Base-by-base conservation (phyloP, 2,113 vertebrate species). In the Catharus fuscescens region DNA sequence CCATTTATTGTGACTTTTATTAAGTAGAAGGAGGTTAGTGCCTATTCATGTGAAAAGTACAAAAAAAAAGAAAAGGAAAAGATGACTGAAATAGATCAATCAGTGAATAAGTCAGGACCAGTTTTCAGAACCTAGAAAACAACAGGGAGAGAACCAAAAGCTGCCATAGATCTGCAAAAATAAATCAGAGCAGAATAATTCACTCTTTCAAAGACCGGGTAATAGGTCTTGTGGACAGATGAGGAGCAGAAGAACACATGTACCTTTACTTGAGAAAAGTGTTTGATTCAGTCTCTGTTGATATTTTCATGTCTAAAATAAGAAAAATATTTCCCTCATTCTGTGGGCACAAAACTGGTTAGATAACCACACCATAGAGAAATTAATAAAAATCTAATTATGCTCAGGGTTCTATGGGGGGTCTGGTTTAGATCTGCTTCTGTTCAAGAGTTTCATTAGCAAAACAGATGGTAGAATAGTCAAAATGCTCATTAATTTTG, bases 401-500 rank as follows among this genome's bases (percentile, higher is more conserved):
- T 12, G 20, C 28, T 60, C n/a, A 74, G 28, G 36, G 40, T 93
- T 82, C 88, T 72, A 79, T 67, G 70, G 73, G 78, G 74, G 45
- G 78, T 90, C 74, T 88, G 85, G 11, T 28, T 96, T 91, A 82
- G 66, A 92, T 91, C 88, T 87, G 57, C 36, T 82, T 79, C 79
- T 82, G 14, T 87, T 93, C 93, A 91, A 85, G 80, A 69, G 91
- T 95, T 96, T 91, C 73, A 56, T 94, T 91, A 90, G 53, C 24
- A 79, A 95, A 95, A 90, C 90, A 96, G 93, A 94, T 96, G 90
- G 92, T 69, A 23, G 18, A 93, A 93, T 65, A 94, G n/a, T 88
- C 53, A 95, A 91, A 88, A 82, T 52, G 48, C 28, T 96, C 79
- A 88, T 94, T 95, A 96, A 70, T 79, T 94, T 94, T 94, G 40